Conservation (phyloP, 2,888 invertebrate genomes). For the Strigamia transsilvanica region DNA sequence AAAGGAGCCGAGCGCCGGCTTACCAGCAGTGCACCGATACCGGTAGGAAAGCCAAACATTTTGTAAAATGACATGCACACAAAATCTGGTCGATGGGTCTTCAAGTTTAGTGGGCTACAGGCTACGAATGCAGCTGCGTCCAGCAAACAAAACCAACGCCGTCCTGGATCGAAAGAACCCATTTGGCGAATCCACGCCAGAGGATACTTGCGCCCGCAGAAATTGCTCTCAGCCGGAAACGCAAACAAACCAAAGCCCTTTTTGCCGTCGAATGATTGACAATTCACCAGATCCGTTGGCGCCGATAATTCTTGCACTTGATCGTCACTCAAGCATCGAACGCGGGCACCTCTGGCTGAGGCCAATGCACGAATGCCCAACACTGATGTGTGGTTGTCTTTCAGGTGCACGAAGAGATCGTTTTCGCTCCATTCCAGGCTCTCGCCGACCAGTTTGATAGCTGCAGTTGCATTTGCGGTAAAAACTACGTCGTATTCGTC, state of each 20-base stretch:
- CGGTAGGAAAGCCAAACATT: conserved; percentile 95
- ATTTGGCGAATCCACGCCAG: conserved; percentile 75
- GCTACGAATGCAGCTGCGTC: conserved; percentile 87
- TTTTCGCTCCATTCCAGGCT: conserved; percentile 72
- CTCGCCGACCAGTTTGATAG: conserved; percentile 84
- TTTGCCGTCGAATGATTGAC: neutral
- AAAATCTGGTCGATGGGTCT: conserved; percentile 81
- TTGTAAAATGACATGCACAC: conserved; percentile 94
- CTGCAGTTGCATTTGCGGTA: conserved; percentile 91
- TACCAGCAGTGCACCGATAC: conserved; percentile 87
- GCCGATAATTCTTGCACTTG: conserved; percentile 34
- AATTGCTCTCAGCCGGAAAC: conserved; percentile 94
- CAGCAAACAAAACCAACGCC: conserved; percentile 75
- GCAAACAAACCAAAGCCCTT: conserved; percentile 71
- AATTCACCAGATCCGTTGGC: conserved; percentile 6
- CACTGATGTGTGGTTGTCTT: conserved; percentile 95
- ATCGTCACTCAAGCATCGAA: conserved; percentile 48
- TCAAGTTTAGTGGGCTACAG: conserved; percentile 80
- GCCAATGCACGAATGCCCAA: conserved; percentile 87
- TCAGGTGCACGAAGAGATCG: conserved; percentile 73
- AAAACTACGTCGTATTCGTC: conserved; percentile 88
- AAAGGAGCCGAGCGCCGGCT: conserved; percentile 64
- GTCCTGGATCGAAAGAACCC: conserved; percentile 64
- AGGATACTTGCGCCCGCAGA: conserved; percentile 90
- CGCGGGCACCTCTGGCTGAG: conserved; percentile 45